Base-by-base conservation (phyloP, 2,797 vertebrate species). In the Heteromormyrus szaboi region DNA sequence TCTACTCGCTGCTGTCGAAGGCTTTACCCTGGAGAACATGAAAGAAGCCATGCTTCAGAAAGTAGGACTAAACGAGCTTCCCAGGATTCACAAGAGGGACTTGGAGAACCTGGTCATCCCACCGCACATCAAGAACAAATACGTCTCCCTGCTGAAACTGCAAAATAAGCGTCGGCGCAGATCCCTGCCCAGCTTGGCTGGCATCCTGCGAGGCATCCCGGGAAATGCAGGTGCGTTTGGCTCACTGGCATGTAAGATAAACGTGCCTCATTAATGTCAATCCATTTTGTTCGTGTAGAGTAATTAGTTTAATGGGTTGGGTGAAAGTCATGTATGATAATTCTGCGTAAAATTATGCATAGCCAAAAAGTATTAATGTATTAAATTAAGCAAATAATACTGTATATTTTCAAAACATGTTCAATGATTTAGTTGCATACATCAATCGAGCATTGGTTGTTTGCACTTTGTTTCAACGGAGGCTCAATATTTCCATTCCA, bases 201-300 rank as follows among this genome's bases (percentile, higher is more conserved):
- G 97, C 87, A 98, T 98, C 91, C 93, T 98, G 90, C 96, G 96
- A 90, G 97, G 96, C 2, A 96, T 97, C 90, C 96, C 97, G 0
- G 97, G 97, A 37, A 97, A 96, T 29, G 91, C 97, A 96, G 98
- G 97, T 98, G 95, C 2, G 62, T 68, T 29, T 68, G 25, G 62
- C 25, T 33, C 62, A 33, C 25, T 68, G 62, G 62, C 25, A 12
- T 68, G 25, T 33, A 29, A 11, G 62, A 33, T 29, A 33, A 68
- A 33, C 1, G 62, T 33, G 9, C 62, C 22, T 68, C 25, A 12
- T 12, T 68, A 29, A 68, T 68, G 62, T 68, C 25, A 68, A 68
- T 68, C 62, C 11, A 33, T 68, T 68, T 29, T 68, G 25, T 68
- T 68, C 62, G 1, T 68, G 9, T 33, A 4, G 62, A 65, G 25